Base-by-base conservation (phyloP, 1,140 invertebrate species). In the Mycetomoellerius zeteki region DNA sequence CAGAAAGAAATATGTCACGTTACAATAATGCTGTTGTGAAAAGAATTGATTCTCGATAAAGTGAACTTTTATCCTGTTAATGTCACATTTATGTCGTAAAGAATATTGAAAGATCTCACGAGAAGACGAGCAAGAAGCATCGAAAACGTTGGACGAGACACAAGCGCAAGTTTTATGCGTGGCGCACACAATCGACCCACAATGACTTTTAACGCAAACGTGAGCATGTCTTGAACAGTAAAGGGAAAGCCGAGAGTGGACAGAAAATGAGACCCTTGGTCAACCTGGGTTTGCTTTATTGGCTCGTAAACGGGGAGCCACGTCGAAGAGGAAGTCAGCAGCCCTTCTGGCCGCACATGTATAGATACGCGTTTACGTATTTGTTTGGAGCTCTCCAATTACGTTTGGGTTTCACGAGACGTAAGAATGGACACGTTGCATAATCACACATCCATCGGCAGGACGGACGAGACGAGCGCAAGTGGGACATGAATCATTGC, bases 301-400 rank as follows among this genome's bases (percentile, higher is more conserved):
- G 89, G 89, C 92, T 93, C 92, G 91, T 93, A 93, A 93, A 93
- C 86, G 81, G 50, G 85, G 82, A 86, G 76, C 60, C 76, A 75
- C 72, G 86, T 86, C 78, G 82, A 76, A 89, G 75, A 88, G 91
- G 91, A 92, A 92, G 88, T 91, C 90, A 86, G 65, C 82, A 67
- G 87, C 78, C 73, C 81, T 85, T 86, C 82, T 50, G 33, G 54
- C 37, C 72, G 37, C n/a, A 24, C 47, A 27, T 33, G 21, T 30
- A 64, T 37, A 21, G 16, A 58, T 47, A 37, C 37, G 65, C 27
- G 24, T 84, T 84, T 58, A 47, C n/a, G 64, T 71, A 56, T 77
- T 69, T 86, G 33, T 71, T 50, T 52, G 62, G 64, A 43, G 54
- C 19, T 69, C 64, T 86, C 80, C 86, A 85, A 76, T 87, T 87